phyloP scores from a whole-genome alignment of 2,113 vertebrate genomes.

The Aspiorhynchus laticeps region DNA sequence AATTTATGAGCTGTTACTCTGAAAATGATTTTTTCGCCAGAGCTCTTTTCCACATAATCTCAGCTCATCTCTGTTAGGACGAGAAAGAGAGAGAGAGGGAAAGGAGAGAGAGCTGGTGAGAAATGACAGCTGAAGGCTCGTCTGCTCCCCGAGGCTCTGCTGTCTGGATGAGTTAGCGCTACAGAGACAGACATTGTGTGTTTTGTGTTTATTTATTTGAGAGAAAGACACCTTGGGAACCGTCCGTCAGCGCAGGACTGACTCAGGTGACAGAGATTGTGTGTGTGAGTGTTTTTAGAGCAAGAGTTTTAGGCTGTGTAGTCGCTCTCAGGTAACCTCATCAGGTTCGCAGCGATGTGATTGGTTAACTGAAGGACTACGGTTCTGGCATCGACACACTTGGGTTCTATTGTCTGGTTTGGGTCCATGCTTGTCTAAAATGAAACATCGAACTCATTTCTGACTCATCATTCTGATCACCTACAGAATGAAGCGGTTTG shows the following conservation, averaged over 20 bases:
- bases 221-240: conserved; percentile 20
- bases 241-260: conserved; percentile 25
- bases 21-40: background rate
- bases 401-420: background rate
- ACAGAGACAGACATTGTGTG: conserved; percentile 32
- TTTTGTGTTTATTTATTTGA: conserved; percentile 47
- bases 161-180: conserved; percentile 48
- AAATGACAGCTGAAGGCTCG: conserved; percentile 25
- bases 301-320: background rate
- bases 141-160: conserved; percentile 33
- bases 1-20: too few species aligned
- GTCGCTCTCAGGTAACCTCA: background rate
- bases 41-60: background rate
- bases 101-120: background rate
- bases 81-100: background rate
- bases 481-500: too few species aligned
- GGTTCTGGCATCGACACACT: background rate
- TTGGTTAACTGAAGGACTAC: background rate
- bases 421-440: background rate
- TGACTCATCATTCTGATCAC: too few species aligned
- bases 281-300: background rate
- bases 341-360: background rate
- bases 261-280: conserved; percentile 34
- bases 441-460: too few species aligned
- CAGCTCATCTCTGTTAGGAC: background rate